Evolutionary conservation across 2,113 vertebrate genomes (phyloP), one percentile per base, ranked within the genome.

Genomic region (Falco punctatus): DNA sequence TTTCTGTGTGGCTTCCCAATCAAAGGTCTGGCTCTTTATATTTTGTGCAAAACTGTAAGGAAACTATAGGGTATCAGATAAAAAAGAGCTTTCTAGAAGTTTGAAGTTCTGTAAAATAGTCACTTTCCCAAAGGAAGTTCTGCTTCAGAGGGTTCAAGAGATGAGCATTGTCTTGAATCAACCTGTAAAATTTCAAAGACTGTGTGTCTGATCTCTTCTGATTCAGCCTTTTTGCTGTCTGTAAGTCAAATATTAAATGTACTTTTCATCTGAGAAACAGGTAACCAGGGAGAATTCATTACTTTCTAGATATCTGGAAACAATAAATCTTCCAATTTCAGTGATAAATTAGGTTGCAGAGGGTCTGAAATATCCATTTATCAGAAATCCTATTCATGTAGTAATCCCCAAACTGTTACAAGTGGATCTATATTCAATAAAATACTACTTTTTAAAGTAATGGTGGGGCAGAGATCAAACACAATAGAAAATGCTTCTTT

Each of bases 201-300:
- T 22, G 4, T 74, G 3, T 86, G 69, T 42, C 66, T 91, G 48
- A 88, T 77, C 44, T 59, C 26, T 84, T 91, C 64, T 66, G 40
- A 91, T 70, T 89, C n/a, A 86, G 42, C 10, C 32, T 77, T 80
- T 90, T 86, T 86, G 7, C 9, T 75, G 7, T 55, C 26, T 82
- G 20, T 91, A 93, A 82, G 59, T 92, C 46, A 88, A 86, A 93
- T 88, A 94, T 79, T 80, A 89, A 88, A 81, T 57, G 26, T 44
- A 70, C 23, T 52, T 91, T 40, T 95, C 35, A 85, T 69, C 30
- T 80, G 54, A 92, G 69, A 79, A 90, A 82, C 69, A 95, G 22
- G 51, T 58, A 81, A 85, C n/a, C 27, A 77, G 33, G 23, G 33
- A 92, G 40, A 94, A 94, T 93, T 69, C 13, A 72, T 81, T 94